Base-by-base conservation (phyloP, 2,113 vertebrate genomes). In the Phaethon lepturus region DNA sequence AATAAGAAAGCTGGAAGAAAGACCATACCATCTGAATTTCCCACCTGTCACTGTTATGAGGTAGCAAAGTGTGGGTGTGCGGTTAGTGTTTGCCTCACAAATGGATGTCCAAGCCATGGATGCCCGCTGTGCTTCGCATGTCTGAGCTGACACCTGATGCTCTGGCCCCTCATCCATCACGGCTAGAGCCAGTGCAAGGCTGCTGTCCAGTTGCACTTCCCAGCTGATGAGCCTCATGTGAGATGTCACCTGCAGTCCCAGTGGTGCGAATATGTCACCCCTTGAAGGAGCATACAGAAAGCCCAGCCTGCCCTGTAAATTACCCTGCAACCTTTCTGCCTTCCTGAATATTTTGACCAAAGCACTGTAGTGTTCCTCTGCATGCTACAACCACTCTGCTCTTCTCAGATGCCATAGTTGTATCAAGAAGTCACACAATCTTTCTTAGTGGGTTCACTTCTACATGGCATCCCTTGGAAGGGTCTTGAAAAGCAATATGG, bases 111-210 rank as follows among this genome's bases (percentile, higher is more conserved):
- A 84, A 52, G 59, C 59, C 11, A 11, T 4, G 2, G 29, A 22
- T 26, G 31, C 3, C 4, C 17, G 4, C 47, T 2, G 2, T 14
- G 24, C 22, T 60, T 35, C 4, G 1, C 5, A 10, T 13, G 7
- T 76, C 53, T 89, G 68, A 76, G 63, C 53, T 77, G 35, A 29
- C 29, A 8, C 8, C 5, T 5, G 1, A 7, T 31, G 6, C 13
- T 80, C 58, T 1, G 1, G 35, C 25, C 25, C 35, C 68, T 86
- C 49, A 33, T 23, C 49, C 2, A 0, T 28, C 28, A 25, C 1
- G 3, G 17, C 24, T 20, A 53, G 22, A 92, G 22, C 19, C 35
- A 42, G 35, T 13, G 5, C 60, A 84, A 78, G 23, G 56, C 56
- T 68, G 24, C 25, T 64, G 29, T 35, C 26, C 18, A 44, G 26